These are phyloP conservation scores for Aricia artaxerxes DNA, from an alignment of 2,888 invertebrate species.

Conservation along the genomic window DNA sequence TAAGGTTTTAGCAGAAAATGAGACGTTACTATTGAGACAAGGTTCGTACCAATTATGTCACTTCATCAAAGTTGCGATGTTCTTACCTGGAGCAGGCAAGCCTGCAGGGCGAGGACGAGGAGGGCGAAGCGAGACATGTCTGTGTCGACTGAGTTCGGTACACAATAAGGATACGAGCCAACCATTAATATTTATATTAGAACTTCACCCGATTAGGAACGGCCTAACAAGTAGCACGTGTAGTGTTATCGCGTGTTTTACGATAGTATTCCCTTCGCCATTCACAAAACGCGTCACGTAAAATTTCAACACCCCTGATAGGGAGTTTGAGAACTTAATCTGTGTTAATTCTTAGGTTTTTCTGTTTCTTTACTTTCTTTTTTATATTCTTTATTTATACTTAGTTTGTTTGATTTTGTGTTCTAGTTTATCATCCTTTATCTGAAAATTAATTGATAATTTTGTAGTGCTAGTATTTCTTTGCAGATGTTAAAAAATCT, in stretches of 20 bases:
- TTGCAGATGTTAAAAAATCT: too few species aligned
- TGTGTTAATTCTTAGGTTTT: background rate
- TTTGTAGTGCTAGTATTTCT: too few species aligned
- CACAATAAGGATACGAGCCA: background rate
- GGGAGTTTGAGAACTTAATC: background rate
- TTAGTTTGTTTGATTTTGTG: too few species aligned
- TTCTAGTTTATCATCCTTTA: background rate
- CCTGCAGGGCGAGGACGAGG: slow-evolving; percentile 49
- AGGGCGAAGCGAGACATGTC: slow-evolving; percentile 48
- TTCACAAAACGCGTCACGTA: background rate
- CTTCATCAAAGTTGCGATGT: background rate
- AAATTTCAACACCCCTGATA: slow-evolving; percentile 2
- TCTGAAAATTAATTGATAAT: background rate
- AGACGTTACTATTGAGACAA: background rate
- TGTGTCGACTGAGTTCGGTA: slow-evolving; percentile 16
- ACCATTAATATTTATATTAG: background rate
- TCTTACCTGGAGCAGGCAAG: slow-evolving; percentile 51
- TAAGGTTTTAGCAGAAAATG: background rate
- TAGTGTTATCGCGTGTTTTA: slow-evolving; percentile 3
- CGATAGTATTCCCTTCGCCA: background rate
- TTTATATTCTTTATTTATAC: background rate
- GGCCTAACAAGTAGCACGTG: background rate
- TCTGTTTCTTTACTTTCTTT: background rate
- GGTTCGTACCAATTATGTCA: background rate
- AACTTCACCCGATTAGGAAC: background rate